A percentile compares a stretch with the other conserved stretches of the same genome.
Evolutionary conservation across 2,113 vertebrate species (phyloP).

Genomic region (Hippocampus guttulatus): DNA sequence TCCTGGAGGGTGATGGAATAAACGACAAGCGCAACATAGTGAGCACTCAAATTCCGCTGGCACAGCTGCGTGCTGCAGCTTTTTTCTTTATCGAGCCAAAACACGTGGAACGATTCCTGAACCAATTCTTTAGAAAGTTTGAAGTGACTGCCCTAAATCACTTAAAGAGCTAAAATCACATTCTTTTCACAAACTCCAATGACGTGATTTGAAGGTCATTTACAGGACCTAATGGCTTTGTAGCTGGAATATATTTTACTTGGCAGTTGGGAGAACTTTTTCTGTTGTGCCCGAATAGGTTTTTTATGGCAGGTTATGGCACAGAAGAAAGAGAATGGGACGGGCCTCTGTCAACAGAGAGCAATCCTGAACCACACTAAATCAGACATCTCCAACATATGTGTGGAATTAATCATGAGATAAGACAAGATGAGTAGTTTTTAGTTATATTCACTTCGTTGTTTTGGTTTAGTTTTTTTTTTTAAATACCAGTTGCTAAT

Average conservation of each 20-base stretch:
- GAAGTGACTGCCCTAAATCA: background rate
- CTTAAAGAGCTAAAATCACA: background rate
- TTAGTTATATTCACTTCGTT: no score
- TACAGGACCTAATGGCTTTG: background rate
- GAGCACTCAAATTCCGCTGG: background rate
- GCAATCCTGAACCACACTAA: background rate
- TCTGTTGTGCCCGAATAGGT: background rate
- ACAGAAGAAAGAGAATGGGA: background rate
- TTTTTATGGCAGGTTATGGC: background rate
- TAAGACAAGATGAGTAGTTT: no score
- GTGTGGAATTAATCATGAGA: no score
- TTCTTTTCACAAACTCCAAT: background rate
- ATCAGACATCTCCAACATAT: background rate
- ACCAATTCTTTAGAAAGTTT: background rate
- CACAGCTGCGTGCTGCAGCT: background rate
- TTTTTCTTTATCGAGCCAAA: background rate
- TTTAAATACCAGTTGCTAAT: no score
- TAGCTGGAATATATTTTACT: background rate
- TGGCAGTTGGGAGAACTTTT: background rate
- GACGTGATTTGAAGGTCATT: background rate
- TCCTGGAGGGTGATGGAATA: conserved; percentile 69
- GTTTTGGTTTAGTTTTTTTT: no score
- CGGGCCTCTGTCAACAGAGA: background rate
- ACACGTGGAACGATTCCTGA: background rate
- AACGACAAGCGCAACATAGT: background rate